phyloP scores from a whole-genome alignment of 2,888 invertebrate genomes.

The Seira sanloemensis region DNA sequence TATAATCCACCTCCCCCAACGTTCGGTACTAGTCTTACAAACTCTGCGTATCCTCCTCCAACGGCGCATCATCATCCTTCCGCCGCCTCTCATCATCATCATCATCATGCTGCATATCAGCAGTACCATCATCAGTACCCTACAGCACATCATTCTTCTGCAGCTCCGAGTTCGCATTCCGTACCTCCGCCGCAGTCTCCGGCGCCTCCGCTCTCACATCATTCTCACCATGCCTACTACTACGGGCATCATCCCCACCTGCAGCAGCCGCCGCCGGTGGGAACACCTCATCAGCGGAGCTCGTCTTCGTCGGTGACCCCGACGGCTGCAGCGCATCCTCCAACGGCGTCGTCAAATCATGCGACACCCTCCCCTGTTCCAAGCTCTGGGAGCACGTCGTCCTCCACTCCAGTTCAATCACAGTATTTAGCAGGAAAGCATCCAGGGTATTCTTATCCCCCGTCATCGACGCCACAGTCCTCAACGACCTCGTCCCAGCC shows the following conservation, averaged over 20 bases:
- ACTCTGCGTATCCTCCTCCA: conserved; percentile 56
- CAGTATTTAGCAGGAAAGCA: conserved; percentile 45
- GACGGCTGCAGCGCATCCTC: conserved; percentile 3
- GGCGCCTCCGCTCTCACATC: conserved; percentile 38
- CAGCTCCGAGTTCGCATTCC: conserved; percentile 24
- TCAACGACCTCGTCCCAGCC: conserved; percentile 27
- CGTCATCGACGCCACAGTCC: conserved; percentile 34
- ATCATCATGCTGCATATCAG: conserved; percentile 59
- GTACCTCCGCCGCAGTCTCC: conserved; percentile 39
- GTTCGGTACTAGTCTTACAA: conserved; percentile 52
- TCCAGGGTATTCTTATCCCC: conserved; percentile 46
- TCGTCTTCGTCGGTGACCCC: conserved; percentile 21
- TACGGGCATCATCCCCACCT: conserved; percentile 47
- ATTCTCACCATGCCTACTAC: conserved; percentile 42
- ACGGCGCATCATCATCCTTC: conserved; percentile 42
- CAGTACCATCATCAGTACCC: conserved; percentile 65
- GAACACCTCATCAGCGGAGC: conserved; percentile 38
- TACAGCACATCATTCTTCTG: conserved; percentile 30
- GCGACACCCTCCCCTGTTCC: conserved; percentile 34
- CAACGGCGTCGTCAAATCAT: conserved; percentile 21
- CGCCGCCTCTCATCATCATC: conserved; percentile 53
- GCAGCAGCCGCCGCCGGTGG: conserved; percentile 31
- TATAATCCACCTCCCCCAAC: conserved; percentile 70
- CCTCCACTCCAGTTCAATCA: conserved; percentile 40
- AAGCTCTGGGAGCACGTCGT: conserved; percentile 7